Conservation (phyloP, 2,113 vertebrate species). For the human (Homo sapiens) region GRCh38 chr1:35619501-35620000, state of each 20-base stretch:
- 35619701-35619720: slow-evolving; percentile 51
- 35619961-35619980: slow-evolving; percentile 61
- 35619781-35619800: slow-evolving; percentile 79
- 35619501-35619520: not conserved
- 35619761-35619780: slow-evolving; percentile 80
- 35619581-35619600: slow-evolving; percentile 56
- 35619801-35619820: slow-evolving; percentile 82
- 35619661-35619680: slow-evolving; percentile 41
- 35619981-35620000: slow-evolving; percentile 55
- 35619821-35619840: slow-evolving; percentile 80
- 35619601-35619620: not conserved
- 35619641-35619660: slow-evolving; percentile 21
- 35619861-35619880: slow-evolving; percentile 76
- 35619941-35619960: slow-evolving; percentile 53
- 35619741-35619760: slow-evolving; percentile 73
- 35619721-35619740: slow-evolving; percentile 59
- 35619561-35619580: slow-evolving; percentile 10
- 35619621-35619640: slow-evolving; percentile 48
- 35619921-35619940: slow-evolving; percentile 61
- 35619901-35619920: slow-evolving; percentile 71
- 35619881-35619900: slow-evolving; percentile 77
- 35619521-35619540: not conserved
- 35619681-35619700: slow-evolving; percentile 58
- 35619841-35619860: slow-evolving; percentile 81
- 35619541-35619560: not conserved